These are phyloP conservation scores for Tragelaphus buxtoni DNA, from an alignment of 2,113 vertebrate species.

Conservation along the genomic window DNA sequence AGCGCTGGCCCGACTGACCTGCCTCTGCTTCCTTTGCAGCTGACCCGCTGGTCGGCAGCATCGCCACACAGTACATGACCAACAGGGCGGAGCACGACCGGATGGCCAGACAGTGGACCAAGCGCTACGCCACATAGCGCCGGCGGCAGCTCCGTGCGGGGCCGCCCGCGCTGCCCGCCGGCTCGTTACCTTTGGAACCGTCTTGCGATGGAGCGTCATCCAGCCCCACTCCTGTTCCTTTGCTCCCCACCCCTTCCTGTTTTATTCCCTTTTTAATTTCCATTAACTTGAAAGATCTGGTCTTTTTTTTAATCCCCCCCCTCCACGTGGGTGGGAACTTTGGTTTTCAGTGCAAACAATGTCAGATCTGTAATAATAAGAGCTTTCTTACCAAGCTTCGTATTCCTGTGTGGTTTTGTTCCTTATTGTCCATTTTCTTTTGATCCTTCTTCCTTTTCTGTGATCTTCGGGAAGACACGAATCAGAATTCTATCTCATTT, in stretches of 20 bases:
- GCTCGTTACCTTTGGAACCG: slow-evolving; percentile 76
- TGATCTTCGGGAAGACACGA: slow-evolving; percentile 81
- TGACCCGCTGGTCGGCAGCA: slow-evolving; percentile 96
- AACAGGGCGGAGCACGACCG: slow-evolving; percentile 98
- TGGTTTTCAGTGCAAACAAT: slow-evolving; percentile 88
- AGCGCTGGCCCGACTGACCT: neutral
- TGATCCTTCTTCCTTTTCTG: slow-evolving; percentile 75
- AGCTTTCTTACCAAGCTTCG: slow-evolving; percentile 91
- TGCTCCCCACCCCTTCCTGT: slow-evolving; percentile 43
- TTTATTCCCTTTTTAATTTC: slow-evolving; percentile 79
- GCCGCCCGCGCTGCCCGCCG: neutral
- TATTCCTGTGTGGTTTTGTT: slow-evolving; percentile 86
- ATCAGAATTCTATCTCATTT: slow-evolving; percentile 90
- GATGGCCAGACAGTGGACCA: slow-evolving; percentile 98
- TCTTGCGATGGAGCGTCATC: slow-evolving; percentile 84
- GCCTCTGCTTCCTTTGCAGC: slow-evolving; percentile 85
- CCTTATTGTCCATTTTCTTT: slow-evolving; percentile 41
- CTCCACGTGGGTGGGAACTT: slow-evolving; percentile 86
- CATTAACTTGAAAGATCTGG: slow-evolving; percentile 90
- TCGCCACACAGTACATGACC: slow-evolving; percentile 96
- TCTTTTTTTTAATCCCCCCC: slow-evolving; percentile 68
- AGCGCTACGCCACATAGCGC: slow-evolving; percentile 94
- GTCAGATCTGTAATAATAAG: slow-evolving; percentile 89
- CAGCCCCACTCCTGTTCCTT: slow-evolving; percentile 65
- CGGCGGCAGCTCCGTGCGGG: neutral